These are phyloP conservation scores for Oithona nana DNA, from an alignment of 2,888 invertebrate genomes.

Conservation along the genomic window DNA sequence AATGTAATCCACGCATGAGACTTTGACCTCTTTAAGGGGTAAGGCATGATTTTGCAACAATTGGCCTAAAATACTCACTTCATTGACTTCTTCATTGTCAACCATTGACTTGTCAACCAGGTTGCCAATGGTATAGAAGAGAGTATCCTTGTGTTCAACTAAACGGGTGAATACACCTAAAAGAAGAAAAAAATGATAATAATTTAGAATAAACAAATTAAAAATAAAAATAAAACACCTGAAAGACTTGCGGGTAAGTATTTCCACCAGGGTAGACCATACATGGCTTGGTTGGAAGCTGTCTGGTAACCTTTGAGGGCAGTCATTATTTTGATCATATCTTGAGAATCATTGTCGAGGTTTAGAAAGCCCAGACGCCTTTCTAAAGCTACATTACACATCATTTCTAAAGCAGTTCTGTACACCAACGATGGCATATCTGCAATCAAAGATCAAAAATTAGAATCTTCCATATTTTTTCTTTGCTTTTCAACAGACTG, in stretches of 20 bases:
- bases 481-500: background rate
- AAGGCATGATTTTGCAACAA: background rate
- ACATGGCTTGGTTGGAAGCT: slow-evolving; percentile 26
- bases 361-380: slow-evolving; percentile 48
- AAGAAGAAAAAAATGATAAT: no score
- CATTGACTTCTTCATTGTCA: slow-evolving; percentile 15
- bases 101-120: slow-evolving; percentile 1
- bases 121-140: slow-evolving; percentile 46
- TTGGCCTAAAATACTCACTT: slow-evolving; percentile 15
- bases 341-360: slow-evolving; percentile 37
- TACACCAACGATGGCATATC: slow-evolving; percentile 36
- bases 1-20: slow-evolving; percentile 45
- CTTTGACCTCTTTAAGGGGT: slow-evolving; percentile 7
- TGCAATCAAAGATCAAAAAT: background rate
- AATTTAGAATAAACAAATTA: no score
- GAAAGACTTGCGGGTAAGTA: slow-evolving; percentile 42
- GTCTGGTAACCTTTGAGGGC: slow-evolving; percentile 20
- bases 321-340: slow-evolving; percentile 17
- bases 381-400: slow-evolving; percentile 25
- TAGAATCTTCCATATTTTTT: background rate
- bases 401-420: slow-evolving; percentile 57
- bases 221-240: no score
- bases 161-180: slow-evolving; percentile 43
- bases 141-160: slow-evolving; percentile 50
- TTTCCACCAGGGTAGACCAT: slow-evolving; percentile 64